Evolutionary conservation across 2,113 vertebrate species (phyloP).

Genomic region (Chauna torquata): DNA sequence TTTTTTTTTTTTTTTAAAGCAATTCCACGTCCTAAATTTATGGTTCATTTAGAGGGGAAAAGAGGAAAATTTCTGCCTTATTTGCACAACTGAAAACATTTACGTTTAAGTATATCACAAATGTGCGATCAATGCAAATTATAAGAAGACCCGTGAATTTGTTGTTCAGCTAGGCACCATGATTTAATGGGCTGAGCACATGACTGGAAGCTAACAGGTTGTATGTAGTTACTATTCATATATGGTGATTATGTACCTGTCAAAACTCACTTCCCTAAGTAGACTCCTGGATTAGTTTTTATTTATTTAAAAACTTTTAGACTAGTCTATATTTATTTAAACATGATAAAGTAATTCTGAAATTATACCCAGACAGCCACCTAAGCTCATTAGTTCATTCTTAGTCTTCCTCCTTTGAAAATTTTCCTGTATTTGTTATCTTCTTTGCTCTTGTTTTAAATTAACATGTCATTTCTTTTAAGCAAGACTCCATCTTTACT

Average conservation of each 20-base stretch:
- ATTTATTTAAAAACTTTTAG: slow-evolving; percentile 8
- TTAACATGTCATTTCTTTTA: neutral
- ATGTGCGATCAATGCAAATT: neutral
- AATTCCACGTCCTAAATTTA: neutral
- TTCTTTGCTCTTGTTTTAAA: neutral
- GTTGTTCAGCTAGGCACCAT: neutral
- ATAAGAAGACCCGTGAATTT: neutral
- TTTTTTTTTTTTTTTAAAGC: neutral
- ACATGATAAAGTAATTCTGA: neutral
- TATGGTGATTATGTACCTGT: neutral
- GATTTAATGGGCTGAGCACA: neutral
- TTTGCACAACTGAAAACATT: neutral
- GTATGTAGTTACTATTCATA: neutral
- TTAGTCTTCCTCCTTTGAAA: neutral
- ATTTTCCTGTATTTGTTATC: neutral
- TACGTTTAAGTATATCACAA: neutral
- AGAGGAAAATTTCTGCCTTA: neutral
- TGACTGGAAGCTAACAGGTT: neutral
- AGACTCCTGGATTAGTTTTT: neutral
- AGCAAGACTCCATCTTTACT: neutral
- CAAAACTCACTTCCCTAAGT: neutral
- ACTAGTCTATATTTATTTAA: neutral
- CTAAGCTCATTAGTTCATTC: neutral
- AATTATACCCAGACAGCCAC: neutral
- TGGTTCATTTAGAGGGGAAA: neutral